Evolutionary conservation across 2,113 vertebrate species (phyloP), one percentile per base, ranked within the genome.

Genomic region (Eurypyga helias): DNA sequence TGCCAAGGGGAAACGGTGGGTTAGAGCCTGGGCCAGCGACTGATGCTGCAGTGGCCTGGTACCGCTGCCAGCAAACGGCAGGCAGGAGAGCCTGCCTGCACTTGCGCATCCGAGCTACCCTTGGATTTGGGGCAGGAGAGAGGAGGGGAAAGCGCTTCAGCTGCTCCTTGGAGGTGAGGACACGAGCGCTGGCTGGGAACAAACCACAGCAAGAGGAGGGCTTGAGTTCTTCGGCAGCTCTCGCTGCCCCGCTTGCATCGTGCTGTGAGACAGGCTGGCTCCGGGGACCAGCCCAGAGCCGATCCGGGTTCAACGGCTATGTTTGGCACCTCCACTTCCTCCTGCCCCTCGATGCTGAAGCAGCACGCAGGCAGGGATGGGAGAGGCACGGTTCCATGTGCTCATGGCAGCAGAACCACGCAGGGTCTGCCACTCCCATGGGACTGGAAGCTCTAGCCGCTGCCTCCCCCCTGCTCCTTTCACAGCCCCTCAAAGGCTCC

Each of bases 161-260:
- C 52, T 28, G 60, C 28, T 80, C 25, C 28, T 14, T 3, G 8
- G 4, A 11, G 70, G 17, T 25, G 28, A 49, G 41, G 34, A 33
- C n/a, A 9, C 10, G 6, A 54, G 51, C 51, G 9, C 28, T 33
- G 24, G 31, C 29, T 52, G 55, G 46, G 36, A 18, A 20, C 48
- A 36, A 25, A 19, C 25, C 1, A 13, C 7, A 28, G 51, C 11
- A 66, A 25, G 48, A 34, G 41, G 29, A 41, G 26, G 77, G 43
- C 48, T 55, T 21, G 6, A 13, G 66, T 21, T 11, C 14, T 14
- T 21, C 4, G 60, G 54, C n/a, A 13, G 46, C 14, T 33, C 10
- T 36, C 13, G 13, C 20, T 34, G n/a, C 14, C 33, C 0, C 1
- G 31, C 10, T n/a, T 26, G 11, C 21, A 18, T 10, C 11, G 1